Base-by-base conservation (phyloP, 2,888 invertebrate species). In the Beris morrisii region DNA sequence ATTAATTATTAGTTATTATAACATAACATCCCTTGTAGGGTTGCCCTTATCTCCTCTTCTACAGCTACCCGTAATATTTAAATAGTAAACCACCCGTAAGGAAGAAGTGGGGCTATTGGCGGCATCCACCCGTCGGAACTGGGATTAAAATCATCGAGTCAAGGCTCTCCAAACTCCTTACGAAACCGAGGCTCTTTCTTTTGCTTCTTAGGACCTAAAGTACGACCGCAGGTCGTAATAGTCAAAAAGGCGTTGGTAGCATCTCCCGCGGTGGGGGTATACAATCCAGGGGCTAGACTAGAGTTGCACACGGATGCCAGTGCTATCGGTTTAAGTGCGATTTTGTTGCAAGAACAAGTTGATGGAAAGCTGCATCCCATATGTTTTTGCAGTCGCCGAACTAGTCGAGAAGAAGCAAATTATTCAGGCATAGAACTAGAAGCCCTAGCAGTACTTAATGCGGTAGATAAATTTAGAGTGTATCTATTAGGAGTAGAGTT, bases 361-460 rank as follows among this genome's bases (percentile, higher is more conserved):
- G 43, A 52, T 48, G 31, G 57, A n/a, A 13, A 28, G 31, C 13
- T 58, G n/a, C 63, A 66, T 15, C 65, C 58, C 4, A n/a, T 66
- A 9, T 28, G 15, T 11, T 65, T 38, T 53, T 46, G 30, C 45
- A 61, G 65, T 55, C 50, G 57, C 12, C 64, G 65, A 28, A 67
- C 67, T 2, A 57, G 48, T 2, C 22, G 15, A 7, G 31, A 13
- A 48, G 67, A 69, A 56, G 52, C 53, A 15, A 55, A 54, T 22
- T 65, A 63, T 38, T 46, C 57, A 11, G 61, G 65, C 3, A 66
- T 66, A 22, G 67, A 69, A 32, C 22, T 69, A 12, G 69, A 67
- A 28, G 66, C 66, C 28, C 38, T 67, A 1, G 67, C 67, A 6
- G 56, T 69, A 11, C 32, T 67, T 32, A 50, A 9, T 13, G 22